These are phyloP conservation scores for Cheilosia pagana DNA, from an alignment of 2,888 invertebrate genomes.

Conservation along the genomic window DNA sequence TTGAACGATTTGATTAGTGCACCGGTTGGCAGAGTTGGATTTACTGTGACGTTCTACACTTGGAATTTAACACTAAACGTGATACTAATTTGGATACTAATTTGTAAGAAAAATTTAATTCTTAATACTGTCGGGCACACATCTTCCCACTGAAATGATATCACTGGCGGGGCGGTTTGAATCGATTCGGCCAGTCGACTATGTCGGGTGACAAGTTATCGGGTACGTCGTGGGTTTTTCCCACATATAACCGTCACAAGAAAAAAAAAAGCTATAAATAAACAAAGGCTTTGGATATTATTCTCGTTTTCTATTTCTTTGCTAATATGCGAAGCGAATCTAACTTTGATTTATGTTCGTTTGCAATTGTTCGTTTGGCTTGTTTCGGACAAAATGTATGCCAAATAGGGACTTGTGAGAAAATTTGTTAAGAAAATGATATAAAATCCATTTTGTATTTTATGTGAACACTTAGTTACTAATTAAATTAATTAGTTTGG, in stretches of 20 bases:
- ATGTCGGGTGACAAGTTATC: constrained; percentile 16
- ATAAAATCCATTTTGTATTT: too few species aligned
- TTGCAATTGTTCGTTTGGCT: too few species aligned
- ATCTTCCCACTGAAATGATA: constrained; percentile 48
- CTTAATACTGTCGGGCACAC: neutral
- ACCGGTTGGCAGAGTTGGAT: neutral
- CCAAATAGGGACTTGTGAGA: too few species aligned
- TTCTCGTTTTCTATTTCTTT: too few species aligned
- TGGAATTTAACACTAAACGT: constrained; percentile 45
- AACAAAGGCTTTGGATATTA: neutral
- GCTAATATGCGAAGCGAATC: too few species aligned
- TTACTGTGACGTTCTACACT: constrained; percentile 28
- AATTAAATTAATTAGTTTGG: too few species aligned
- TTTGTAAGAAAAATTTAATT: constrained; percentile 9
- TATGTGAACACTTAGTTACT: too few species aligned
- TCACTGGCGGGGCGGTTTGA: constrained; percentile 17
- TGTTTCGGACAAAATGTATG: too few species aligned
- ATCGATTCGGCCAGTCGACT: constrained; percentile 40
- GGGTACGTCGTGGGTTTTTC: constrained; percentile 37
- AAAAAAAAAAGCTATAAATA: constrained; percentile 10
- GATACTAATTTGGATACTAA: constrained; percentile 35
- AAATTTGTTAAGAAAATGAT: too few species aligned
- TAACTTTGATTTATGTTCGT: too few species aligned
- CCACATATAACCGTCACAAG: constrained; percentile 4
- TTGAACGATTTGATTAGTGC: constrained; percentile 32